Evolutionary conservation across 2,888 invertebrate species (phyloP).

Genomic region (Auanema sp.): DNA sequence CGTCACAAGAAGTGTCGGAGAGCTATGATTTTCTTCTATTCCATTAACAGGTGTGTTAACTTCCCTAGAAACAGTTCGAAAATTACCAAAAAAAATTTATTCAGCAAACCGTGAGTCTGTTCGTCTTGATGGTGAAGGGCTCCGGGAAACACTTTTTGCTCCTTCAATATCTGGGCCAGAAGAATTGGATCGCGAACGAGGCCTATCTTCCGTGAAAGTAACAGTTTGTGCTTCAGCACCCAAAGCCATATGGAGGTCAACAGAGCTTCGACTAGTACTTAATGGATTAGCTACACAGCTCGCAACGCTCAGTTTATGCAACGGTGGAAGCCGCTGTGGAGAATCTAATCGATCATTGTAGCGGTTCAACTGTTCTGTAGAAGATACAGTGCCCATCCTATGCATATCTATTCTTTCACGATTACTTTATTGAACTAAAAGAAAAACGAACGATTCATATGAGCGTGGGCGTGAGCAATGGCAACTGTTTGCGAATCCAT

Average conservation of each 20-base stretch:
- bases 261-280: constrained; percentile 40
- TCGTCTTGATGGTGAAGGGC: constrained; percentile 25
- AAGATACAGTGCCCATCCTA: constrained; percentile 41
- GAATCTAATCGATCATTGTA: constrained; percentile 22
- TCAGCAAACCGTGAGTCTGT: not conserved
- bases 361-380: constrained; percentile 55
- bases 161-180: constrained; percentile 44
- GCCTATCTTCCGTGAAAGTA: constrained; percentile 14
- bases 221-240: constrained; percentile 23
- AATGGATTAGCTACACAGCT: constrained; percentile 39
- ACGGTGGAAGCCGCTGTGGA: constrained; percentile 23
- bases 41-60: constrained; percentile 9
- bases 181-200: constrained; percentile 44
- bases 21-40: constrained; percentile 20
- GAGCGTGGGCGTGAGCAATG: constrained; percentile 31
- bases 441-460: constrained; percentile 38
- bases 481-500: constrained; percentile 60
- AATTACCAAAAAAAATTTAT: not conserved
- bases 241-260: constrained; percentile 43
- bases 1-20: constrained; percentile 32
- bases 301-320: constrained; percentile 43
- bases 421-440: constrained; percentile 1
- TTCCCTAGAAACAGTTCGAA: not conserved
- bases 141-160: constrained; percentile 28
- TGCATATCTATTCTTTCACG: constrained; percentile 43